Percentiles rank a stretch among this genome's conserved stretches.
Conservation (phyloP, 2,113 vertebrate species). For the Ictalurus punctatus region DNA sequence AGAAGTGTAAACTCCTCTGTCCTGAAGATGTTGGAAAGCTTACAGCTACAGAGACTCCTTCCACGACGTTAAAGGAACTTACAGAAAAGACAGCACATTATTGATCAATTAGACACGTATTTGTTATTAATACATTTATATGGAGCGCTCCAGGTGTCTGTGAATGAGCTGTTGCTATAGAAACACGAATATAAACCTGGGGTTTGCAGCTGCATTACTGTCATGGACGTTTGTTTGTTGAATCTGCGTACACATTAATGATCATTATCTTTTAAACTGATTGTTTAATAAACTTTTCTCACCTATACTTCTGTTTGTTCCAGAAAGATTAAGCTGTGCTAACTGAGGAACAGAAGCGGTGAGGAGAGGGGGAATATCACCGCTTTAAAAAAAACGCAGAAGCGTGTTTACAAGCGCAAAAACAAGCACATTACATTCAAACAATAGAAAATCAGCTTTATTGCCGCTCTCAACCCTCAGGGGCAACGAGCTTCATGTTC, state of each 20-base stretch:
- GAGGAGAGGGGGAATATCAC: slow-evolving; percentile 60
- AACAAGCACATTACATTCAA: slow-evolving; percentile 74
- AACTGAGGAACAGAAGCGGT: slow-evolving; percentile 60
- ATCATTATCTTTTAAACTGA: background rate
- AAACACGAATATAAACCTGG: background rate
- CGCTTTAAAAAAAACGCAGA: slow-evolving; percentile 62
- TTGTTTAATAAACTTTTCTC: slow-evolving; percentile 1
- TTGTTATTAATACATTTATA: background rate
- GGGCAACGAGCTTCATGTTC: slow-evolving; percentile 78
- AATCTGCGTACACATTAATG: background rate
- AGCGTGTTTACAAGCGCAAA: slow-evolving; percentile 73
- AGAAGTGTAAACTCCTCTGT: background rate
- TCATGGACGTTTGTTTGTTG: background rate
- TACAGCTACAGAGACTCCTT: background rate
- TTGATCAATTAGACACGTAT: background rate
- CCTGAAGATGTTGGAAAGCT: background rate
- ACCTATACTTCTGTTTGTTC: background rate
- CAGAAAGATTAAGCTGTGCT: slow-evolving; percentile 55
- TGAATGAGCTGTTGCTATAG: background rate
- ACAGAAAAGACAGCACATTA: background rate
- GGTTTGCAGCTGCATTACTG: background rate
- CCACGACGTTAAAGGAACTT: no score
- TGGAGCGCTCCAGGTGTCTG: background rate
- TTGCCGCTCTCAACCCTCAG: slow-evolving; percentile 65
- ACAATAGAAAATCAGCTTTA: slow-evolving; percentile 70